phyloP scores from a whole-genome alignment of 2,797 vertebrate genomes.

The Lagodon rhomboides region DNA sequence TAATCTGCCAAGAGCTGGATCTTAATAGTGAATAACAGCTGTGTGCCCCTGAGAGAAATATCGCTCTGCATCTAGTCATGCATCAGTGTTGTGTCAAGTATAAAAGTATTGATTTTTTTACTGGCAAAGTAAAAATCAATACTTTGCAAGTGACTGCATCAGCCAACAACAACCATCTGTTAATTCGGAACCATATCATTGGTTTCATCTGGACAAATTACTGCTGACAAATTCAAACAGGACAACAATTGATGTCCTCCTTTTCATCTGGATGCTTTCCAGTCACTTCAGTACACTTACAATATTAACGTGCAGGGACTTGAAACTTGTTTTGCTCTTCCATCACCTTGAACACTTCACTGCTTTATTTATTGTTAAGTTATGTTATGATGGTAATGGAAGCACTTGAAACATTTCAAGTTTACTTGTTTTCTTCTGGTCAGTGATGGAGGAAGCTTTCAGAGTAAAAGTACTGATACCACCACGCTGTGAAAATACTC shows the following conservation, averaged over 20 bases:
- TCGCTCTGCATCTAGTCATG: neutral
- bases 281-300: neutral
- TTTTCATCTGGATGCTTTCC: slow-evolving; percentile 12
- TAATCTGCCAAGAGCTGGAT: slow-evolving; percentile 13
- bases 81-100: slow-evolving; percentile 7
- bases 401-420: no score
- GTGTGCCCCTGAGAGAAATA: neutral
- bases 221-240: slow-evolving; percentile 17
- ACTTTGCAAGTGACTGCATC: slow-evolving; percentile 15
- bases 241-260: neutral
- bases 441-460: no score
- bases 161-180: slow-evolving; percentile 18
- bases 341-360: neutral
- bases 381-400: neutral
- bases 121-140: slow-evolving; percentile 1
- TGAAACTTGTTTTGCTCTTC: neutral
- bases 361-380: neutral
- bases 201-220: slow-evolving; percentile 17
- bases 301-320: neutral
- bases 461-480: no score
- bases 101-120: slow-evolving; percentile 8
- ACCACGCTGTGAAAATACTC: no score
- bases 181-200: slow-evolving; percentile 7
- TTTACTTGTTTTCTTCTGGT: slow-evolving; percentile 14
- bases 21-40: slow-evolving; percentile 19